Percentiles rank a stretch among this genome's conserved stretches.
Evolutionary conservation across 2,113 vertebrate species (phyloP).

Genomic region (Varanus salvator): DNA sequence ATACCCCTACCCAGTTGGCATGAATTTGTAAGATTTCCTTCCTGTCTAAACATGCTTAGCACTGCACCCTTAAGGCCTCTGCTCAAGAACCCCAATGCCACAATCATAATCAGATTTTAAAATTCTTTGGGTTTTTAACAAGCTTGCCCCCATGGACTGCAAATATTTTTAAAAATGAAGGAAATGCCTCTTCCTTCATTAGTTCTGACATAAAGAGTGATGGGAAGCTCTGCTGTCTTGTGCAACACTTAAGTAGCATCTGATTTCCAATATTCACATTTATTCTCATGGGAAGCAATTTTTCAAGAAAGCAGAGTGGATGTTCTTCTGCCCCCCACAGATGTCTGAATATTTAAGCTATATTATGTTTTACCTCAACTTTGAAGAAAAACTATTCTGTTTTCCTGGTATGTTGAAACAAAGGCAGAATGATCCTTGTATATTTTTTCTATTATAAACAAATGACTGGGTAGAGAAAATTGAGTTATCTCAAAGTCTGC

Average conservation of each 20-base stretch:
- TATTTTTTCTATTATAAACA: neutral
- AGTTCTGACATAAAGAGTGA: neutral
- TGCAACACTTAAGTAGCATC: neutral
- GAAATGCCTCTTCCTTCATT: neutral
- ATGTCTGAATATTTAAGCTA: constrained; percentile 49
- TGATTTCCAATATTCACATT: constrained; percentile 33
- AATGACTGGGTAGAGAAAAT: constrained; percentile 11
- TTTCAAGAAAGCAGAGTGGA: constrained; percentile 14
- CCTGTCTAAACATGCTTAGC: too few species aligned
- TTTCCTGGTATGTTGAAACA: constrained; percentile 4
- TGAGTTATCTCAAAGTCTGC: neutral
- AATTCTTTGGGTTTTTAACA: neutral
- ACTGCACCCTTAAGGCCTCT: neutral
- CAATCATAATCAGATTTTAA: neutral
- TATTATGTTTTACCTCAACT: constrained; percentile 34
- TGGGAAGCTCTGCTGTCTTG: neutral
- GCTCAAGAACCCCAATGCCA: too few species aligned
- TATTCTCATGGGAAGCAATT: constrained; percentile 15
- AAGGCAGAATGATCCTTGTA: neutral
- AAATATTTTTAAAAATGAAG: neutral
- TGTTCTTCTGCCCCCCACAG: constrained; percentile 11
- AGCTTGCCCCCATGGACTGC: neutral
- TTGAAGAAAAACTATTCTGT: constrained; percentile 34
- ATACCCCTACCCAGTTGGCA: too few species aligned
- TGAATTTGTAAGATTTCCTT: too few species aligned